Conservation (phyloP, 2,113 vertebrate genomes). For the Mustelus asterias region DNA sequence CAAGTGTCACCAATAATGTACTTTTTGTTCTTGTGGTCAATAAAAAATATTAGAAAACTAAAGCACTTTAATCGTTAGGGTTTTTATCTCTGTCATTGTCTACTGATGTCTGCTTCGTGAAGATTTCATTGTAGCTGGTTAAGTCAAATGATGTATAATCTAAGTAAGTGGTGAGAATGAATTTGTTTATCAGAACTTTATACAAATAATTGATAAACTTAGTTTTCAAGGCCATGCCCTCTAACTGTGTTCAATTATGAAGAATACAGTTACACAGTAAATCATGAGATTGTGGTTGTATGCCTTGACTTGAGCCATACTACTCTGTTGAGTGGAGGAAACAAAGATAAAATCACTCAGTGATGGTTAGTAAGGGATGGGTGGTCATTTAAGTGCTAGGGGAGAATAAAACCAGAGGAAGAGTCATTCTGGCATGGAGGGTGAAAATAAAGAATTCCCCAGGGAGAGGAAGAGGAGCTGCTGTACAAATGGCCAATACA, state of each 20-base stretch:
- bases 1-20: not conserved
- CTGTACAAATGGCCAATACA: not conserved
- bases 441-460: not conserved
- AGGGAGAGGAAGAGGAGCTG: not conserved
- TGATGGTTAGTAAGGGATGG: not conserved
- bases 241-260: not conserved
- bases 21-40: not conserved
- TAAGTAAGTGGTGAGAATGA: slow-evolving; percentile 10
- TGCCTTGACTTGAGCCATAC: not conserved
- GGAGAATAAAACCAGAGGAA: not conserved
- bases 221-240: not conserved
- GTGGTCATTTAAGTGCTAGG: not conserved
- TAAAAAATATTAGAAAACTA: not conserved
- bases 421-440: not conserved
- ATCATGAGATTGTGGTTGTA: not conserved
- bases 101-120: not conserved
- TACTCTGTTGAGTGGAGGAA: not conserved
- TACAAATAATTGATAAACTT: not conserved
- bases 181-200: not conserved
- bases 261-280: not conserved
- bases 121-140: not conserved
- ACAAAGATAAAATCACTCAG: not conserved
- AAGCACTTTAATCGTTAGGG: not conserved
- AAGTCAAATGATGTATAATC: not conserved
- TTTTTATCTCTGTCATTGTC: not conserved